Base-by-base conservation (phyloP, 2,113 vertebrate species). In the Cynopterus brachyotis region DNA sequence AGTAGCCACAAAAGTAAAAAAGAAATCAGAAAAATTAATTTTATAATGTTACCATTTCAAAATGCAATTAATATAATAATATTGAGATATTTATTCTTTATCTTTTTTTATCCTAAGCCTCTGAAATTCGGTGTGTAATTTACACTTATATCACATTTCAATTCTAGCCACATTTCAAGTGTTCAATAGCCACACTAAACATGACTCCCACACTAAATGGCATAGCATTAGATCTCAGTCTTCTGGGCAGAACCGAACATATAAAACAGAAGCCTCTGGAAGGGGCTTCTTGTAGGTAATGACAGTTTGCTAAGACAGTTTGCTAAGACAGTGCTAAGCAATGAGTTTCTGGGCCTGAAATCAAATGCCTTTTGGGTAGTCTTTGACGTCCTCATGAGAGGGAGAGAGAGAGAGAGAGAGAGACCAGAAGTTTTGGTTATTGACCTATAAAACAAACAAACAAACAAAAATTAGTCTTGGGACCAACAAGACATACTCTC, bases 381-480 rank as follows among this genome's bases (percentile, higher is more conserved):
- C 60, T 95, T 69, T 87, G 83, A 95, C 42, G 45, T 73, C 35
- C 15, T 94, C 73, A 13, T 45, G 50, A 86, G n/a, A 16, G 50
- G 5, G 50, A 16, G 50, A 16, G 13, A 16, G 50, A 16, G 50
- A 50, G 3, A 50, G 50, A 16, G 3, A 50, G 50, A 50, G 50
- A 16, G 50, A 47, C 47, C 13, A 72, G 83, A 89, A 24, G 69
- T 76, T 94, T 94, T 47, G 37, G 24, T 96, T 70, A 92, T 42
- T 96, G 90, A 83, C n/a, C 30, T 96, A 75, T 73, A 79, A 95
- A 96, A 90, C 24, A 86, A 93, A 94, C 42, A 91, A 95, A 82
- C 30, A 64, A 88, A 50, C 47, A 93, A 37, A 95, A 50, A 79
- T 81, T 82, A 69, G 62, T 69, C 79, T 59, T 90, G n/a, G 64